These are phyloP conservation scores for Drosophila novamexicana DNA, from an alignment of 1,140 invertebrate genomes.

Conservation along the genomic window DNA sequence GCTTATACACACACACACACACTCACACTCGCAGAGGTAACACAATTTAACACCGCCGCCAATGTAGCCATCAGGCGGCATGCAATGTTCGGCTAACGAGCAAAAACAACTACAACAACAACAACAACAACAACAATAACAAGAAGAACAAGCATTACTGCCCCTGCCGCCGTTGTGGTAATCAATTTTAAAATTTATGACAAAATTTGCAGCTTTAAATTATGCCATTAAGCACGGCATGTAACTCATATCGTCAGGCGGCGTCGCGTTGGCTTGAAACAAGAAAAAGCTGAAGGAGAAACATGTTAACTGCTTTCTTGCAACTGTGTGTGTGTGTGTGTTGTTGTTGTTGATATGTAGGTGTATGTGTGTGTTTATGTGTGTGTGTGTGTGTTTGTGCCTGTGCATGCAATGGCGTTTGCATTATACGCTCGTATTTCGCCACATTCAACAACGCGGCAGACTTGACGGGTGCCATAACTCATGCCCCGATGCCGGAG, in stretches of 20 bases:
- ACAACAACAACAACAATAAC: conserved; percentile 38
- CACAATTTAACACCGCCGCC: conserved; percentile 81
- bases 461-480: conserved; percentile 81
- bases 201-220: conserved; percentile 85
- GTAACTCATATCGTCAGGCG: conserved; percentile 84
- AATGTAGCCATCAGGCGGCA: conserved; percentile 80
- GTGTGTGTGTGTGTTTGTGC: conserved; percentile 41
- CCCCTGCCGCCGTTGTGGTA: conserved; percentile 72
- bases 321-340: conserved; percentile 25
- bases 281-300: conserved; percentile 79
- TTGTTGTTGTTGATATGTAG: conserved; percentile 19
- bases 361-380: conserved; percentile 28
- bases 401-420: conserved; percentile 77
- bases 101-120: conserved; percentile 70
- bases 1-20: conserved; percentile 5
- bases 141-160: conserved; percentile 40
- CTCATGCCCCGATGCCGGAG: conserved; percentile 68
- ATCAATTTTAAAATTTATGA: conserved; percentile 84
- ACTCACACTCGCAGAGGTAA: conserved; percentile 34
- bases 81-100: conserved; percentile 79
- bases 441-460: conserved; percentile 81
- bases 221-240: conserved; percentile 84
- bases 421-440: conserved; percentile 83
- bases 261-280: conserved; percentile 77
- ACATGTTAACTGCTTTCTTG: conserved; percentile 80